Base-by-base conservation (phyloP, 2,888 invertebrate species). In the Pilophorus perplexus region DNA sequence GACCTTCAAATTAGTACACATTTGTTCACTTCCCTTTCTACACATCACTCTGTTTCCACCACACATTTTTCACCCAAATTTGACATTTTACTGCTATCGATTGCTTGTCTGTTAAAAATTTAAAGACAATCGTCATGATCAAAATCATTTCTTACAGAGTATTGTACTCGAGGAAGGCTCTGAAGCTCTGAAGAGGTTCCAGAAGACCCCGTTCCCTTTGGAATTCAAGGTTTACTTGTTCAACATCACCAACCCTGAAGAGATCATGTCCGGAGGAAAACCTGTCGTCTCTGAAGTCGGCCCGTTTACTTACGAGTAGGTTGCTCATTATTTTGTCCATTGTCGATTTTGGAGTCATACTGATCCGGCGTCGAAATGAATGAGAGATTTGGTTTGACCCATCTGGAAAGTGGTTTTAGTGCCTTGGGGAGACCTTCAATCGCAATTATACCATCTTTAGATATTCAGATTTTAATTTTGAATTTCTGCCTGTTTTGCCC, bases 161-260 rank as follows among this genome's bases (percentile, higher is more conserved):
- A 42, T 67, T 4, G 52, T 59, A 3, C 33, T 69, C 12, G 59
- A 62, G 22, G 54, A 67, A 10, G 69, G 66, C 3, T 65, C 66
- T 12, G 55, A 66, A 12, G 66, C 42, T 10, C 37, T 67, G 60
- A 44, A 60, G 20, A 50, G 46, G 22, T 70, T 64, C 52, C 42
- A 67, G 44, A 66, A 50, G 10, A 59, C 64, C 14, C 70, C 70
- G 18, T 48, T 64, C 6, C 68, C 68, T 8, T 18, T 70, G n/a
- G 68, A 70, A 28, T 70, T 70, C 37, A 60, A 65, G 33, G 66
- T 70, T 37, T 70, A 65, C 50, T 37, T 70, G 14, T 70, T 68
- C 55, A 70, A 70, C 66, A 57, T 70, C 33, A 68, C 67, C 8
- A 70, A 70, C 44, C 62, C 70, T n/a, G 68, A 67, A n/a, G 67